Base-by-base conservation (phyloP, 2,797 vertebrate genomes). In the Moxostoma hubbsi region DNA sequence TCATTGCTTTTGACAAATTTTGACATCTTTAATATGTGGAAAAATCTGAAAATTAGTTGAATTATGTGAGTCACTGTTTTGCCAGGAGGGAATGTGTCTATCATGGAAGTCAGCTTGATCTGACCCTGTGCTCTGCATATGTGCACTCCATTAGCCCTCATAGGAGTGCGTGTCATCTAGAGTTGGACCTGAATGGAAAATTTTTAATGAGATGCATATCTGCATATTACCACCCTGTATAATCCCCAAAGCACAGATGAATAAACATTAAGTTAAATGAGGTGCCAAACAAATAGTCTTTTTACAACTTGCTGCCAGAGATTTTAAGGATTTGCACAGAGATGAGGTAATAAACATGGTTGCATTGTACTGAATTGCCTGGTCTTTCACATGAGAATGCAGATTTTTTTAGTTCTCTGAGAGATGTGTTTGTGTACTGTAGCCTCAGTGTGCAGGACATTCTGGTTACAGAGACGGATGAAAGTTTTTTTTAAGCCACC, bases 81-180 rank as follows among this genome's bases (percentile, higher is more conserved):
- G 50, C 36, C 61, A 54, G 24, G 61, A 74, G 10, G 24, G 7
- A 70, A 24, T 18, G 12, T 57, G 59, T 76, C 43, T 75, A n/a
- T 18, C 47, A 46, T 54, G 57, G n/a, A 77, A 67, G 70, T 70
- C 7, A 54, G 49, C 36, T 46, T 53, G 57, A 70, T 69, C 58
- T 54, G 57, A 77, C 57, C 57, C 70, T 62, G 57, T 77, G 24
- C 7, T 10, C 73, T 5, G 11, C 55, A 12, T 77, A 9, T 53
- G 47, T 68, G 75, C 55, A 62, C 66, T 77, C 66, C 36, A 54
- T 69, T 77, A 68, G 46, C 75, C 18, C 18, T 67, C 16, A n/a
- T 15, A n/a, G 63, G 43, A 49, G 16, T 55, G 45, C 11, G 9
- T 15, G 46, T 5, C 54, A 77, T 50, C 18, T 46, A 43, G 46